A percentile compares a stretch with the other conserved stretches of the same genome.
Evolutionary conservation across 2,888 invertebrate species (phyloP).

Genomic region (Bedellia somnulentella): DNA sequence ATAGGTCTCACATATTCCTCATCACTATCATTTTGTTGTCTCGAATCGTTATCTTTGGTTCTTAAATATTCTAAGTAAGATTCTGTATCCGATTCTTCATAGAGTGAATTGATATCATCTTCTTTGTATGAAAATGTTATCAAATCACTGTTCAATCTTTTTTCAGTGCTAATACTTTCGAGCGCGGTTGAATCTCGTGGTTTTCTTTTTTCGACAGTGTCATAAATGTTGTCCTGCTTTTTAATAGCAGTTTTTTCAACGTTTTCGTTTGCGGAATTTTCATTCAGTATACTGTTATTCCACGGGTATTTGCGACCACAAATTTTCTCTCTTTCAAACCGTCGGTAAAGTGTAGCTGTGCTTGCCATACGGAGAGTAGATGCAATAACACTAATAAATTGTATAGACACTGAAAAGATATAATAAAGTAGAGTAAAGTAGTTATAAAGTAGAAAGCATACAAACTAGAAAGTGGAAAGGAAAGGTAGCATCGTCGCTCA

Average conservation of each 20-base stretch:
- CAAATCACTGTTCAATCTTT: slow-evolving; percentile 26
- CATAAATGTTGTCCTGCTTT: slow-evolving; percentile 24
- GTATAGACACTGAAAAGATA: slow-evolving; percentile 66
- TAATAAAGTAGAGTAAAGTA: slow-evolving; percentile 7
- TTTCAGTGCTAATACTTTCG: slow-evolving; percentile 10
- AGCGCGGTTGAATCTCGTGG: slow-evolving; percentile 7
- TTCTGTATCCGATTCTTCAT: neutral
- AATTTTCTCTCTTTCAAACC: slow-evolving; percentile 77
- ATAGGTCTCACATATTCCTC: slow-evolving; percentile 36
- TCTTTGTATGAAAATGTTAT: slow-evolving; percentile 36
- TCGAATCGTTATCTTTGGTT: neutral
- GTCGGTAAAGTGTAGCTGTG: slow-evolving; percentile 71
- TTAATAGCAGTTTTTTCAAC: slow-evolving; percentile 10
- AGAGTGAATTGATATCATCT: neutral
- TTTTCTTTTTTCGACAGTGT: slow-evolving; percentile 20
- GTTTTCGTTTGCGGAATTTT: slow-evolving; percentile 27
- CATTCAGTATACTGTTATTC: slow-evolving; percentile 38
- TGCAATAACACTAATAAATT: slow-evolving; percentile 67
- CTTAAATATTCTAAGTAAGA: too few species aligned
- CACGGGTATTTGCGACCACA: slow-evolving; percentile 75
- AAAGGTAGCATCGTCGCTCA: too few species aligned
- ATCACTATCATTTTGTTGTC: slow-evolving; percentile 25
- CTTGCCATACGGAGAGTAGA: slow-evolving; percentile 70
- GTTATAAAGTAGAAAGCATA: neutral
- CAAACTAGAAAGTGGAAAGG: slow-evolving; percentile 10